Evolutionary conservation across 2,797 vertebrate species (phyloP), one percentile per base, ranked within the genome.

Genomic region (Vultur gryphus): DNA sequence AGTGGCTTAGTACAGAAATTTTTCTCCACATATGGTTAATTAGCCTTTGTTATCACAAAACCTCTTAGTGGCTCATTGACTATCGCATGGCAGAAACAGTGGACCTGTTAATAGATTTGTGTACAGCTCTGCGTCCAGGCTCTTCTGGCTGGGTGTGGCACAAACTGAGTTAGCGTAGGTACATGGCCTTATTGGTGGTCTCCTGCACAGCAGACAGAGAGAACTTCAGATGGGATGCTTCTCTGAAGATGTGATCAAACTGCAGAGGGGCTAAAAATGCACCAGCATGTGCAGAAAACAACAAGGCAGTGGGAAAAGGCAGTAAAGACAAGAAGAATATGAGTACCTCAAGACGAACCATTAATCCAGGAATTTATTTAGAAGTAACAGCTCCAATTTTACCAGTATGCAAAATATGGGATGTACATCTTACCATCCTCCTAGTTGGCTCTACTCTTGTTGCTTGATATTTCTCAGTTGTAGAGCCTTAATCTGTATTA

Each of bases 371-470:
- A 66, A 54, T 76, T 67, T 88, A 5, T 85, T 65, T 51, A 39
- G 23, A 33, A 84, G 18, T 66, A 71, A 75, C 7, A 81, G 14
- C 16, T 84, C 28, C 2, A 14, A 17, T 48, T 90, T 66, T 76
- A n/a, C 7, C 51, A 48, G 20, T 11, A 49, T 0, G 0, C 89
- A 71, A 77, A 70, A 51, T 35, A 48, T 1, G 15, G 6, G 6
- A 59, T 66, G 16, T 39, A n/a, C 14, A 51, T 59, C 25, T 81
- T 71, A 29, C 15, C 31, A 20, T 11, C 21, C 37, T 73, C 23
- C 37, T 70, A 21, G 13, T 25, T 59, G 39, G 9, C 12, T 84
- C 51, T 82, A 2, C 5, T 6, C 4, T 49, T 88, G 25, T 70
- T 94, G 33, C 29, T 31, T 73, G 25, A 29, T 51, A 58, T 52